phyloP scores from a whole-genome alignment of 1,140 invertebrate species.

The Dreissena polymorpha region DNA sequence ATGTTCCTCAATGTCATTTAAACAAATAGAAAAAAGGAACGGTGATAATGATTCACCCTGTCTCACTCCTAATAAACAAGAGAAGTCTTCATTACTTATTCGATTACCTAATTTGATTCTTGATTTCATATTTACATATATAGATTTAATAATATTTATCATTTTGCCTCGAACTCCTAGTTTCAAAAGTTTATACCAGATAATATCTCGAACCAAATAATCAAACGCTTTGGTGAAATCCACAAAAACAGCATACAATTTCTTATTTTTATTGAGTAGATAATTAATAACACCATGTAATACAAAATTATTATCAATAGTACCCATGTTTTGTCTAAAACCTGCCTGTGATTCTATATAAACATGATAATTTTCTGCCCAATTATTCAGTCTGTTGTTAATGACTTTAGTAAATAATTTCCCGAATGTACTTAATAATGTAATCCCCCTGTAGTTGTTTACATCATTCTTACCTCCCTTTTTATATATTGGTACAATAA shows the following conservation, averaged over 20 bases:
- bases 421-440: conserved; percentile 20
- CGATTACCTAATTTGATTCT: too few relatives aligned
- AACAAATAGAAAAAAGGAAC: conserved; percentile 40
- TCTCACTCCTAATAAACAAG: conserved; percentile 30
- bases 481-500: conserved; percentile 32
- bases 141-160: too few relatives aligned
- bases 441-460: conserved; percentile 21
- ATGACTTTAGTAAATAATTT: conserved; percentile 24
- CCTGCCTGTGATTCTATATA: conserved; percentile 58
- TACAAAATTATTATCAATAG: conserved; percentile 56
- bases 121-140: too few relatives aligned
- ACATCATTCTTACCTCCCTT: background rate
- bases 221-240: conserved; percentile 65
- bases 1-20: conserved; percentile 40
- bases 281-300: conserved; percentile 52
- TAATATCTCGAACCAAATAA: conserved; percentile 5
- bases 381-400: conserved; percentile 42
- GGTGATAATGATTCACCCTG: conserved; percentile 43
- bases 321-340: conserved; percentile 56
- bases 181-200: too few relatives aligned
- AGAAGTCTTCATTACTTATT: conserved; percentile 30
- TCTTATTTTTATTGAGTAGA: conserved; percentile 39
- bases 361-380: conserved; percentile 21
- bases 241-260: conserved; percentile 50
- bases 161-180: too few relatives aligned